Conservation (phyloP, 2,888 invertebrate species). For the Oconnorella tubifera region DNA sequence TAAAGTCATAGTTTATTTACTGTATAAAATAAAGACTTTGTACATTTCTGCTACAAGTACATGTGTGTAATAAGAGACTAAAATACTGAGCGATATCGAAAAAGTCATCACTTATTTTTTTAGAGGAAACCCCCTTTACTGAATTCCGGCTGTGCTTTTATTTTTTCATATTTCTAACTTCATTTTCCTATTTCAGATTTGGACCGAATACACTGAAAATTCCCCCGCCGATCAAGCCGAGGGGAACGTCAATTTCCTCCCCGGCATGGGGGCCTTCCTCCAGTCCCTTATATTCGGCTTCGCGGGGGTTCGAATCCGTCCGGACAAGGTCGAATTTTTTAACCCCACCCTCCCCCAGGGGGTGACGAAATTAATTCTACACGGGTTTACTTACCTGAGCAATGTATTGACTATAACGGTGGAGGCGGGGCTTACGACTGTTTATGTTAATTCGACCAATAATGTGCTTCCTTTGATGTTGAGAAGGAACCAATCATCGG, state of each 20-base stretch:
- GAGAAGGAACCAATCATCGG: conserved; percentile 22
- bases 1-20: no score
- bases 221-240: no score
- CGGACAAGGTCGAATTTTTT: conserved; percentile 37
- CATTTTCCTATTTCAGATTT: no score
- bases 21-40: no score
- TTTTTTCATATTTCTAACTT: no score
- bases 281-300: conserved; percentile 39
- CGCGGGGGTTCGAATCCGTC: conserved; percentile 37
- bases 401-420: conserved; percentile 29
- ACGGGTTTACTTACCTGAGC: conserved; percentile 32
- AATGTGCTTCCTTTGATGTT: conserved; percentile 28
- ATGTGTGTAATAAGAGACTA: no score
- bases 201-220: conserved; percentile 39
- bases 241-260: conserved; percentile 36
- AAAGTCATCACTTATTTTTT: no score
- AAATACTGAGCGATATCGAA: no score
- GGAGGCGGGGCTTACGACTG: conserved; percentile 14
- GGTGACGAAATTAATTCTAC: conserved; percentile 22
- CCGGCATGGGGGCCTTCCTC: conserved; percentile 38
- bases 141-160: no score
- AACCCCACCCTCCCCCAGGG: conserved; percentile 37
- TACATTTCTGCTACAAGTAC: no score
- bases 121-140: no score
- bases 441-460: conserved; percentile 18